A percentile compares a stretch with the other conserved stretches of the same genome.
Conservation (phyloP, 2,797 vertebrate species). For the Cyclura pinguis region DNA sequence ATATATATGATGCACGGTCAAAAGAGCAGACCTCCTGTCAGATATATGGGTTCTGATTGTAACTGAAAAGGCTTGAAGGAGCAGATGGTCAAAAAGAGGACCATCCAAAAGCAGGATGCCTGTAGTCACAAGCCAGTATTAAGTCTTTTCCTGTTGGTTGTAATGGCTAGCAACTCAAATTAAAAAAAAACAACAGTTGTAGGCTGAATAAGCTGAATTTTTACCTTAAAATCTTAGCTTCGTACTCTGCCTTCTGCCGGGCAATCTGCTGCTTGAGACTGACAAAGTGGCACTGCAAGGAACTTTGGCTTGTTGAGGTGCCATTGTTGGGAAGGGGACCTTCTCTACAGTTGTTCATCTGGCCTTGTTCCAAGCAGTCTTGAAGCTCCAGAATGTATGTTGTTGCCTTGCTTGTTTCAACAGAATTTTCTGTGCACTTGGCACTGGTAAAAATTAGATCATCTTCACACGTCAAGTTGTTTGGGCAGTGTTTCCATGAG, state of each 20-base stretch:
- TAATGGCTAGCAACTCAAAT: not conserved
- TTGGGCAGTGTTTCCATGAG: not conserved
- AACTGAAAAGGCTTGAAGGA: too few species aligned
- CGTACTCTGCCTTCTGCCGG: slow-evolving; percentile 30
- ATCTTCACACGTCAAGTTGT: not conserved
- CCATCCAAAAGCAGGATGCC: too few species aligned
- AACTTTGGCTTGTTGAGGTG: not conserved
- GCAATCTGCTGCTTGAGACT: slow-evolving; percentile 36
- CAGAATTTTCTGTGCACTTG: slow-evolving; percentile 11
- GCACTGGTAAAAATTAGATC: slow-evolving; percentile 16
- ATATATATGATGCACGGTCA: too few species aligned
- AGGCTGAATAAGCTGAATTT: not conserved
- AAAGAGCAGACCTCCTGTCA: too few species aligned
- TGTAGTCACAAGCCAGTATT: rapidly evolving
- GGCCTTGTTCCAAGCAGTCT: rapidly evolving
- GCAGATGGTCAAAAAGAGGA: too few species aligned
- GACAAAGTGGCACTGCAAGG: not conserved
- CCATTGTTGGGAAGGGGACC: rapidly evolving
- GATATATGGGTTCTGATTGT: too few species aligned
- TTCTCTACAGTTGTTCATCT: not conserved
- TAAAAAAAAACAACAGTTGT: not conserved
- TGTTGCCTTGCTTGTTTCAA: not conserved
- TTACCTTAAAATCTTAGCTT: slow-evolving; percentile 56
- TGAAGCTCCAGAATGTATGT: not conserved
- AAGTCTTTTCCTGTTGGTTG: rapidly evolving